Evolutionary conservation across 2,113 vertebrate genomes (phyloP).

Genomic region (Cercocebus atys): DNA sequence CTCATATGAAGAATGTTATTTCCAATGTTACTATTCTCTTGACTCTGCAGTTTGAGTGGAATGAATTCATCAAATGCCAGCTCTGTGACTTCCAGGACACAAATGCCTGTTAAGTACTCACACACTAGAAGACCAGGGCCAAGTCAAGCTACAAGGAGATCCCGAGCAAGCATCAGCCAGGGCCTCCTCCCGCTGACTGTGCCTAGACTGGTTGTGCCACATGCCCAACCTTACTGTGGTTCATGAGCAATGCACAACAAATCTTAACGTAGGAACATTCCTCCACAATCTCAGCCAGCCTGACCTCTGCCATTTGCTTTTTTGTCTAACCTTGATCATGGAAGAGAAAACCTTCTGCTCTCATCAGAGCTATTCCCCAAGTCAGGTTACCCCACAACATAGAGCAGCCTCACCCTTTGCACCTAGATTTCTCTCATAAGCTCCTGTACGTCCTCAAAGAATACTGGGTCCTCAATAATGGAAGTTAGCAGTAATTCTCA

Average conservation of each 20-base stretch:
- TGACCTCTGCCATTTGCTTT: background rate
- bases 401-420: no score
- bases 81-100: background rate
- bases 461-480: background rate
- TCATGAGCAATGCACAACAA: background rate
- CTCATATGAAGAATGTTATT: background rate
- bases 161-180: background rate
- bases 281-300: background rate
- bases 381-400: background rate
- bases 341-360: background rate
- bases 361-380: background rate
- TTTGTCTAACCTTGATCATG: background rate
- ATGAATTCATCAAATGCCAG: background rate
- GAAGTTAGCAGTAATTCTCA: background rate
- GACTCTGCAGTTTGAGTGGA: background rate
- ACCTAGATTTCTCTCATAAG: background rate
- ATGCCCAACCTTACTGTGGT: background rate
- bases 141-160: background rate
- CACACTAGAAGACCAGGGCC: background rate
- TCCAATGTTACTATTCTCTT: background rate
- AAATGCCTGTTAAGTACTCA: no score
- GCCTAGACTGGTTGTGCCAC: no score
- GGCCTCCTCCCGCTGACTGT: background rate
- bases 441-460: background rate
- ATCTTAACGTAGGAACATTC: background rate